These are phyloP conservation scores for Helicoverpa zea DNA, from an alignment of 1,140 invertebrate species.

Conservation along the genomic window DNA sequence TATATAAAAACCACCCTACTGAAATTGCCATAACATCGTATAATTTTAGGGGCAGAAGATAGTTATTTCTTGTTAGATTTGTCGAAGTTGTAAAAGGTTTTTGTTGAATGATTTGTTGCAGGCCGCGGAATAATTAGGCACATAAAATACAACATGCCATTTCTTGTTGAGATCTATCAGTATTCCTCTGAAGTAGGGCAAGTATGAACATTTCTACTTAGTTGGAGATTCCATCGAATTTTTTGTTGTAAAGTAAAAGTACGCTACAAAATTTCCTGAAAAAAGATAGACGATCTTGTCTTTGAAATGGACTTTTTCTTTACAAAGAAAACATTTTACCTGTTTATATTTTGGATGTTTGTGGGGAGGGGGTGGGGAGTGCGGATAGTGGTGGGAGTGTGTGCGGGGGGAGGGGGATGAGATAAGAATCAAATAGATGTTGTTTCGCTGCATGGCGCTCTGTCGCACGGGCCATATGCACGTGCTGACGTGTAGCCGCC, in stretches of 20 bases:
- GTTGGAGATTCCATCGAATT: conserved; percentile 9
- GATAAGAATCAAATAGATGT: conserved; percentile 87
- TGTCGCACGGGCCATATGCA: conserved; percentile 77
- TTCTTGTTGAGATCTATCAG: conserved; percentile 14
- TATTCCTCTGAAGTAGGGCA: background rate
- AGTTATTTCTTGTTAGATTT: background rate
- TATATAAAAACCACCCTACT: no score
- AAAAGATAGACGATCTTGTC: conserved; percentile 66
- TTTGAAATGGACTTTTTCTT: conserved; percentile 74
- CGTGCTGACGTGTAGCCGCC: conserved; percentile 73
- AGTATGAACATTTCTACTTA: conserved; percentile 4
- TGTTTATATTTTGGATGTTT: conserved; percentile 77
- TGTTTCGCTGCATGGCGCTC: conserved; percentile 81
- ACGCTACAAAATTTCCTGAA: conserved; percentile 47
- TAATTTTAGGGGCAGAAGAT: no score
- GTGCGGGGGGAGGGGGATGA: conserved; percentile 65
- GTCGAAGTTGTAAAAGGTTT: conserved; percentile 33
- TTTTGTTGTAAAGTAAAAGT: conserved; percentile 44
- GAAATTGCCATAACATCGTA: no score
- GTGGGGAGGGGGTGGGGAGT: conserved; percentile 58
- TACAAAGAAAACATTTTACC: conserved; percentile 78
- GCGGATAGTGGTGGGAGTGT: conserved; percentile 60
- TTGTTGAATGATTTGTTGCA: conserved; percentile 36
- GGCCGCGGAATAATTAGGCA: background rate
- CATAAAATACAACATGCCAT: background rate